Evolutionary conservation across 2,888 invertebrate species (phyloP).

Genomic region (Eupelmus urozonus): DNA sequence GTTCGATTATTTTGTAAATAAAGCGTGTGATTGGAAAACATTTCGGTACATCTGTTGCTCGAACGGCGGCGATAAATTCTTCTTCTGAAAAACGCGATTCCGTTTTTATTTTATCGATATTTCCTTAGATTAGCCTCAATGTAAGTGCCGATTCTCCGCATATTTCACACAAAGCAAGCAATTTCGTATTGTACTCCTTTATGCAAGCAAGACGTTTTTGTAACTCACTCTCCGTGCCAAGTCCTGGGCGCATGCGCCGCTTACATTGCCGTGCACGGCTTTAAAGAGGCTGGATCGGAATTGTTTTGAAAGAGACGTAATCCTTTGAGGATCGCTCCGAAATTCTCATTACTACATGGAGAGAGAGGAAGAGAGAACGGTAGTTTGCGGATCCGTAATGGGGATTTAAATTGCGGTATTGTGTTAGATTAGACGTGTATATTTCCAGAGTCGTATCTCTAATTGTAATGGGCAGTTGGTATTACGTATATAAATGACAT

Average conservation of each 20-base stretch:
- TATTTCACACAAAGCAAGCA: neutral
- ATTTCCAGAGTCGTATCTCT: too few relatives aligned
- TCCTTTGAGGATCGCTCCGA: conserved; percentile 19
- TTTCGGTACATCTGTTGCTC: too few relatives aligned
- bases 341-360: conserved; percentile 37
- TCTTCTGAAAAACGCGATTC: too few relatives aligned
- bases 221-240: conserved; percentile 7
- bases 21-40: too few relatives aligned
- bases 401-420: neutral
- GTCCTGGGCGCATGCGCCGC: neutral
- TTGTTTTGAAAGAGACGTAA: conserved; percentile 5
- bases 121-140: too few relatives aligned
- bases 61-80: too few relatives aligned
- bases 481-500: too few relatives aligned
- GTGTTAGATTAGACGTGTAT: conserved; percentile 3
- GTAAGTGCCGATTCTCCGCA: too few relatives aligned
- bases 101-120: too few relatives aligned
- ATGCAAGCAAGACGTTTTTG: conserved; percentile 1
- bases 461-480: too few relatives aligned
- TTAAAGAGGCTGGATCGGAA: conserved; percentile 27
- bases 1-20: too few relatives aligned
- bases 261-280: conserved; percentile 6
- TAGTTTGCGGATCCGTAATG: neutral
- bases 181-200: neutral
- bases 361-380: too few relatives aligned